A percentile compares a stretch with the other conserved stretches of the same genome.
Conservation (phyloP, 2,797 vertebrate species). For the Peromyscus eremicus region DNA sequence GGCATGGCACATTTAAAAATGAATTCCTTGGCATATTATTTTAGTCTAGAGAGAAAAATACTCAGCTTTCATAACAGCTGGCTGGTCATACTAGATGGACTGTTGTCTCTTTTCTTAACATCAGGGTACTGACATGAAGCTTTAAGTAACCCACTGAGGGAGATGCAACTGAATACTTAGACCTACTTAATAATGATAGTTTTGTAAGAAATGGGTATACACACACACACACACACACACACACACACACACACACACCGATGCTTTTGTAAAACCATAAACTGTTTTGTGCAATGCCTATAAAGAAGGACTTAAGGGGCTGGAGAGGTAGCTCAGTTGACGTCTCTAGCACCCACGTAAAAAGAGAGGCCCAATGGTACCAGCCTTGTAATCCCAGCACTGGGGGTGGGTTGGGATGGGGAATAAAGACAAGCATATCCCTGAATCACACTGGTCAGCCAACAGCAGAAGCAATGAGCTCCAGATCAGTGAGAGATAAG, state of each 20-base stretch:
- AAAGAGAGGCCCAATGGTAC: background rate
- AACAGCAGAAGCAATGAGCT: background rate
- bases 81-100: conserved; percentile 19
- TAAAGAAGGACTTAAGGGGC: background rate
- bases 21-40: conserved; percentile 55
- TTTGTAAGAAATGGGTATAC: conserved; percentile 30
- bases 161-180: background rate
- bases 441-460: background rate
- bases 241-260: background rate
- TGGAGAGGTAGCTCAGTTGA: background rate
- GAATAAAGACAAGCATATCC: no score
- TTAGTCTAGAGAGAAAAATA: conserved; percentile 65
- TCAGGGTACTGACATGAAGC: background rate
- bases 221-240: background rate
- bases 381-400: background rate
- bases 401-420: background rate
- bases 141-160: background rate
- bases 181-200: background rate
- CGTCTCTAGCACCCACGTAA: background rate
- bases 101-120: conserved; percentile 43
- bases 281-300: background rate
- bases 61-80: conserved; percentile 46
- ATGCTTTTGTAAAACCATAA: background rate
- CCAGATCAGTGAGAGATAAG: background rate
- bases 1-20: conserved; percentile 52